Evolutionary conservation across 1,140 invertebrate species (phyloP), one percentile per base, ranked within the genome.

Genomic region (Asobara japonica): DNA sequence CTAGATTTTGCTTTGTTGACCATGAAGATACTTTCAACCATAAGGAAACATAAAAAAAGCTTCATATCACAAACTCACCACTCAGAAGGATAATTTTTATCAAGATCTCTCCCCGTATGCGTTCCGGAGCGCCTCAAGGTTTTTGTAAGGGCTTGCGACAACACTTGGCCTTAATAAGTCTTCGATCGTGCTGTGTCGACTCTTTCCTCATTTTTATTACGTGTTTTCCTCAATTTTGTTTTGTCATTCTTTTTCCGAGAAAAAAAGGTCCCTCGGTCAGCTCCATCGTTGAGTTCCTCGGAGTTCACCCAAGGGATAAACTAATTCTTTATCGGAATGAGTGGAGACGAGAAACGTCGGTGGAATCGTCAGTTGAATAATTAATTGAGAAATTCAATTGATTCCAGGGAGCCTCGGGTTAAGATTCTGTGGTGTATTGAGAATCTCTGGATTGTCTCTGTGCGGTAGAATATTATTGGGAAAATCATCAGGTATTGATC

Each of bases 131-230:
- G 51, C 51, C 22, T 56, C 51, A 18, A 27, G 51, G 51, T 11
- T 31, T 41, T 48, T 38, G 38, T 72, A 18, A 61, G 62, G 22
- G 33, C 27, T 67, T 27, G 29, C 71, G 74, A 72, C 74, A 81
- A 81, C 74, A 80, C 82, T 83, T 84, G 82, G 81, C 82, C 83
- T 82, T 83, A 85, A 85, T 85, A 82, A 84, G 78, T 66, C 74
- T 83, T 83, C 80, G 82, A 83, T 80, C 78, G 70, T 78, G 71
- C 61, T 72, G 60, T 33, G 67, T 38, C 51, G 38, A 36, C 31
- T 30, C 48, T 36, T 33, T 16, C 41, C 31, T 69, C 41, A 25
- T 8, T n/a, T 51, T 68, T 68, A 48, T 48, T 67, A 45, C n/a
- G 7, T n/a, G n/a, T 45, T 45, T 45, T 45, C 18, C n/a, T 45